phyloP scores from a whole-genome alignment of 2,113 vertebrate genomes.

The Echinops telfairi region DNA sequence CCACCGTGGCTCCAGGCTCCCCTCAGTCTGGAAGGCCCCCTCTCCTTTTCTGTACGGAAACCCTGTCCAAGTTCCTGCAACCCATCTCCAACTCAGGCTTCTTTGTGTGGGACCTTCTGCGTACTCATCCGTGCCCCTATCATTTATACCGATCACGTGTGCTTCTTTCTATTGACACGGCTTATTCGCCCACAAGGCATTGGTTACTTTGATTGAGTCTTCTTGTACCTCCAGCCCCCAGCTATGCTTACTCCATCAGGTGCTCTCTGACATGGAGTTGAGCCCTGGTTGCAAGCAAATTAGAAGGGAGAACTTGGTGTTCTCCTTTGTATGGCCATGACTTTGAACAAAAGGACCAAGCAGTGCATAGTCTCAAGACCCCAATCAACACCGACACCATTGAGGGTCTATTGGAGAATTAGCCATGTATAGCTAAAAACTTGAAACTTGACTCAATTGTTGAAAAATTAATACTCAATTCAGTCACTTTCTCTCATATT shows the following conservation, averaged over 20 bases:
- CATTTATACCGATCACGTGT: neutral
- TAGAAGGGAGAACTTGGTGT: neutral
- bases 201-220: neutral
- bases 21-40: neutral
- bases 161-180: neutral
- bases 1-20: neutral
- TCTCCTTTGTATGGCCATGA: neutral
- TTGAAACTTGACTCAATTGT: neutral
- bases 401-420: neutral
- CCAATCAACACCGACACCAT: neutral
- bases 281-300: neutral
- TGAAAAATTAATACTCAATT: neutral
- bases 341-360: accelerated
- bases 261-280: neutral
- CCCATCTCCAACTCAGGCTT: neutral
- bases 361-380: neutral
- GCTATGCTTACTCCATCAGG: neutral
- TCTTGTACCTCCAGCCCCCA: neutral
- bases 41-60: neutral
- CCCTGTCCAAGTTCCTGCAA: neutral
- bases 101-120: neutral
- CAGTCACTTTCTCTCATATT: neutral
- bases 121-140: neutral
- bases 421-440: neutral
- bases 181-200: neutral